Evolutionary conservation across 2,113 vertebrate species (phyloP), one percentile per base, ranked within the genome.

Genomic region (Poecile atricapillus): DNA sequence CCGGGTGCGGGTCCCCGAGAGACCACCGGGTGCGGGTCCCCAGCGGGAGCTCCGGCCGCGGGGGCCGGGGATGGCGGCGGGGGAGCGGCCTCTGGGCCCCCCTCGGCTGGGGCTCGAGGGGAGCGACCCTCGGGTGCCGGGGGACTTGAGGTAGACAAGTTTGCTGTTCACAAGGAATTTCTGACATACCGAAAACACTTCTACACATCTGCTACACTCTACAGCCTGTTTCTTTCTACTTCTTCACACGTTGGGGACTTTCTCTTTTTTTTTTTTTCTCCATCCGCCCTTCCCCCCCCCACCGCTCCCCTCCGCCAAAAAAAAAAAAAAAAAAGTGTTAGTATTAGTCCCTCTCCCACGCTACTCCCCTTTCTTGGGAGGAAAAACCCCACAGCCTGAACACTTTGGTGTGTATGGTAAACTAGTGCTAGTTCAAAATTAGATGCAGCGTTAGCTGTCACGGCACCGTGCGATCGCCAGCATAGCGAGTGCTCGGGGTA

Each of bases 211-310:
- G 44, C 35, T 15, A 2, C 33, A 0, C 39, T 27, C 11, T 49
- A 1, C 76, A 7, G 44, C 31, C 30, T 5, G 8, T n/a, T 49
- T 31, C 12, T 64, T 24, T 30, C 23, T 33, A 16, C 52, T 39
- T 25, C 58, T 59, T 55, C 28, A 28, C 52, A 11, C 11, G 8
- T 56, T 90, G 63, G 5, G 25, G 31, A 7, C 41, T 24, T 30
- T 24, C 58, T 52, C 22, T 15, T 39, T 35, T 6, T 37, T 35
- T 35, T 41, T 41, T 22, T 4, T 6, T 11, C 7, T 5, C 4
- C 5, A 7, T 7, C 5, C 11, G 6, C 31, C 4, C 21, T 1
- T 4, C 5, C 17, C 6, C 23, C n/a, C 12, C 5, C 3, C 6
- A 5, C 1, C 5, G 5, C 46, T 8, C 9, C 2, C 7, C 28